Percentiles rank a stretch among this genome's conserved stretches.
These are phyloP conservation scores for Cheilosia soror DNA, from an alignment of 2,888 invertebrate species.

Conservation along the genomic window DNA sequence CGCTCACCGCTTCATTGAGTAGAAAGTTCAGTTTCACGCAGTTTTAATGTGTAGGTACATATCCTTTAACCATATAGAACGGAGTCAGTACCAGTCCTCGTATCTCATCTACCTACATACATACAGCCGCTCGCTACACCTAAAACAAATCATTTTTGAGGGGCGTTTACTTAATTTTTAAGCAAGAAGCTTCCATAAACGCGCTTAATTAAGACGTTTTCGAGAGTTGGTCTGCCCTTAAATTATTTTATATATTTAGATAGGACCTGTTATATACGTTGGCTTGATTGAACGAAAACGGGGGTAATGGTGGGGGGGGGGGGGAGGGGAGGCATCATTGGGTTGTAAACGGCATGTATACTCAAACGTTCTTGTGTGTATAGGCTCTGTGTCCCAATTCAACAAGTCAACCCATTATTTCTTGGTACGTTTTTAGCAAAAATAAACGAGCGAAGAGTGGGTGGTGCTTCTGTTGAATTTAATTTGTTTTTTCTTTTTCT, in stretches of 20 bases:
- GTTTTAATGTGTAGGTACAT: too few species aligned
- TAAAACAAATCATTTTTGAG: not conserved
- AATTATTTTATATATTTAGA: conserved; percentile 28
- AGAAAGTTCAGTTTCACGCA: too few species aligned
- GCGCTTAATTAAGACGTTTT: conserved; percentile 33
- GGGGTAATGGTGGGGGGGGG: not conserved
- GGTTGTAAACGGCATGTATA: not conserved
- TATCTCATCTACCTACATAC: too few species aligned
- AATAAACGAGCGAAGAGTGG: not conserved
- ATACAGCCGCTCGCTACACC: too few species aligned
- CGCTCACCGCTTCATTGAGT: too few species aligned
- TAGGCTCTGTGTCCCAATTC: not conserved
- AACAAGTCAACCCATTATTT: conserved; percentile 22
- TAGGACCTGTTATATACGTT: conserved; percentile 29
- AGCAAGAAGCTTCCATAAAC: not conserved
- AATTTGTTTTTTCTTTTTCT: not conserved
- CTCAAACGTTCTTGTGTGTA: conserved; percentile 5
- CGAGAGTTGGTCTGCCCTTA: not conserved
- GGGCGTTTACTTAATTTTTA: not conserved
- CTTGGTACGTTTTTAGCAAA: not conserved
- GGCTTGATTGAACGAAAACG: not conserved
- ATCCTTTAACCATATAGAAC: too few species aligned
- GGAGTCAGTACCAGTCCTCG: too few species aligned
- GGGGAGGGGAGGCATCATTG: not conserved
- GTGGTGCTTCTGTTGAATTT: not conserved